phyloP scores from a whole-genome alignment of 1,140 invertebrate genomes.

The Drosophila pruinosa region DNA sequence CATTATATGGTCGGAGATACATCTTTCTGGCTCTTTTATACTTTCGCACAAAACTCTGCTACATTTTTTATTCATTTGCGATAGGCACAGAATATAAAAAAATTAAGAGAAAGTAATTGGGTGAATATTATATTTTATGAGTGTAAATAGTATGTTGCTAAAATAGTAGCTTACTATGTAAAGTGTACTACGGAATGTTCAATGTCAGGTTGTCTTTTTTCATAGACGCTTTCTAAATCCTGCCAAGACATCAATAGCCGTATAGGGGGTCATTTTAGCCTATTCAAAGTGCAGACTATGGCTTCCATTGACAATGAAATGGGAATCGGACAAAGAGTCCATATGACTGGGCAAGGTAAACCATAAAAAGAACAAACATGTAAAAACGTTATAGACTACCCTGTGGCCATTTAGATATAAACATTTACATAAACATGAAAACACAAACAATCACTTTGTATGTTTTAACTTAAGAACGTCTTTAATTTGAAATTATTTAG shows the following conservation, averaged over 20 bases:
- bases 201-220: neutral
- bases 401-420: too few species aligned
- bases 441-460: too few species aligned
- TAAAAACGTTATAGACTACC: too few species aligned
- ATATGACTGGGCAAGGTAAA: slow-evolving; percentile 1
- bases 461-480: too few species aligned
- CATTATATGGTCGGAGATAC: too few species aligned
- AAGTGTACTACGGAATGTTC: neutral
- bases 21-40: too few species aligned
- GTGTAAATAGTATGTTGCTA: neutral
- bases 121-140: neutral
- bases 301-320: slow-evolving; percentile 40
- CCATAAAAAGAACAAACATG: too few species aligned
- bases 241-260: slow-evolving; percentile 28
- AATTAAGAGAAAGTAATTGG: neutral
- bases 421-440: too few species aligned
- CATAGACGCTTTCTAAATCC: slow-evolving; percentile 27
- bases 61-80: too few species aligned
- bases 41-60: too few species aligned
- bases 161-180: neutral
- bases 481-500: too few species aligned
- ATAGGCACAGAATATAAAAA: neutral
- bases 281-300: neutral
- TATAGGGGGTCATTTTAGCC: slow-evolving; percentile 28
- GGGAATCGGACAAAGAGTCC: slow-evolving; percentile 9